Evolutionary conservation across 2,888 invertebrate genomes (phyloP).

Genomic region (Minunthozetes semirufus): DNA sequence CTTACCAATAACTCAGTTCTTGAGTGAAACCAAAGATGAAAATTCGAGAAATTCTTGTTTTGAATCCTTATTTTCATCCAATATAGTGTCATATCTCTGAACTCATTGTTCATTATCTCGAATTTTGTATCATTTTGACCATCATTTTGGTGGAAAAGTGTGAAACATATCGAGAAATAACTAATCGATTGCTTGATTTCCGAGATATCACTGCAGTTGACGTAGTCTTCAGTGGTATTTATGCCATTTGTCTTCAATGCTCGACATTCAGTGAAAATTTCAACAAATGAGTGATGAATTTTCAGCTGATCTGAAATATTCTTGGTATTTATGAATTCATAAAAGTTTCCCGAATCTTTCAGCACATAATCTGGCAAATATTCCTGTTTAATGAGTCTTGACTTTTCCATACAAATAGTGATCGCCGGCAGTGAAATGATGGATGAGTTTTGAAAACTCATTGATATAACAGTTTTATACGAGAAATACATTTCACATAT

Average conservation of each 20-base stretch:
- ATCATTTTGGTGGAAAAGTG: too few species aligned
- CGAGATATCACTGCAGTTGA: neutral
- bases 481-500: neutral
- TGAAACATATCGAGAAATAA: neutral
- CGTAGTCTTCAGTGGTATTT: neutral
- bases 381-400: neutral
- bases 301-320: too few species aligned
- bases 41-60: neutral
- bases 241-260: neutral
- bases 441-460: neutral
- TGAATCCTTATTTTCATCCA: neutral
- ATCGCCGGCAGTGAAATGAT: neutral
- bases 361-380: neutral
- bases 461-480: neutral
- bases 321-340: neutral
- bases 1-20: too few species aligned
- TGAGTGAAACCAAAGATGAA: too few species aligned
- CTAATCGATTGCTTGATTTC: neutral
- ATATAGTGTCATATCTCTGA: too few species aligned
- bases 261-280: neutral
- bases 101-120: too few species aligned
- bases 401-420: neutral
- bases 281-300: neutral
- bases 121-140: too few species aligned
- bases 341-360: neutral